Conservation (phyloP, 2,888 invertebrate species). For the Philereme vetulata region DNA sequence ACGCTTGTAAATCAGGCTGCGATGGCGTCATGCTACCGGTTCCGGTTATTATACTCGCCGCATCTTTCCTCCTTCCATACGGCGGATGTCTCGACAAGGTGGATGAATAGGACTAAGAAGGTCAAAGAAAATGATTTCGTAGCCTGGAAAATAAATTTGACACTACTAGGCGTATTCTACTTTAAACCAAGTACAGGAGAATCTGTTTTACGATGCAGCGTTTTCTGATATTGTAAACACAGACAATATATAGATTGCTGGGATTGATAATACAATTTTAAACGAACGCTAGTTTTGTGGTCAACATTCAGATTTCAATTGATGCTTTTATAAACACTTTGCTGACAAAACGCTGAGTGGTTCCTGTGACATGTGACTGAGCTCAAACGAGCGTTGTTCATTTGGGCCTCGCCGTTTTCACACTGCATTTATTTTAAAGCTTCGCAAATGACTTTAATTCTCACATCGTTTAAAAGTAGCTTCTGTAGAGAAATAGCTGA, state of each 20-base stretch:
- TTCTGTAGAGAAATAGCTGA: conserved; percentile 50
- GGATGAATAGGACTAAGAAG: conserved; percentile 35
- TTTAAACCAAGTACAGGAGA: background rate
- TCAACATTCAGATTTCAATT: conserved; percentile 5
- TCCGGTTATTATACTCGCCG: conserved; percentile 39
- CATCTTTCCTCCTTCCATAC: conserved; percentile 37
- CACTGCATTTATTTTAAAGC: conserved; percentile 27
- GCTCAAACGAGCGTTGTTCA: conserved; percentile 21
- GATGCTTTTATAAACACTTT: conserved; percentile 9
- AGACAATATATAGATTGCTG: background rate
- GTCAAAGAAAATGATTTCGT: conserved; percentile 28
- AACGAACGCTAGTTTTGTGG: conserved; percentile 3
- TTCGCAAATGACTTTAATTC: conserved; percentile 33
- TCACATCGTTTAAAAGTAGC: conserved; percentile 32
- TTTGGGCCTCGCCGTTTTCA: conserved; percentile 20
- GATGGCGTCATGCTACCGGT: conserved; percentile 40
- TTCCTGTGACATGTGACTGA: conserved; percentile 25
- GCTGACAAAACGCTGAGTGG: conserved; percentile 15
- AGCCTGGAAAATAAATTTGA: conserved; percentile 7
- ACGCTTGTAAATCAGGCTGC: conserved; percentile 39
- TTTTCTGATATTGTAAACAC: background rate
- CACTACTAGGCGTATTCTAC: background rate
- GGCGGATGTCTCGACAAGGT: conserved; percentile 36
- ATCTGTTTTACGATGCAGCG: background rate
- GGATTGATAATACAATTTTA: background rate